phyloP scores from a whole-genome alignment of 92 coral and sea anemone species.

The Galaxea fascicularis region DNA sequence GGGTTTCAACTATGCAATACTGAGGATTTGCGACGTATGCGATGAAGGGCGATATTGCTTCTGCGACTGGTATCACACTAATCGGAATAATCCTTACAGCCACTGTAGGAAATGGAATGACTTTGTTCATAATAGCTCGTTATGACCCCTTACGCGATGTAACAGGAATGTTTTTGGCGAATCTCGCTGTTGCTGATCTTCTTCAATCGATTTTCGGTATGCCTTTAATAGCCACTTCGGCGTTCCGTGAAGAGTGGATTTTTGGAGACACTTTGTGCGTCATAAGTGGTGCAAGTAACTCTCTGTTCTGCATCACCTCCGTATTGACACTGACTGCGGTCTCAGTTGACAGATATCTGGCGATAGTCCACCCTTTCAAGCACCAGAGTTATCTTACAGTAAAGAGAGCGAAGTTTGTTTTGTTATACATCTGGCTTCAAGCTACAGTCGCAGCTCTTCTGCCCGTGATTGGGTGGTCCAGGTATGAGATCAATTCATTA shows the following conservation, averaged over 20 bases:
- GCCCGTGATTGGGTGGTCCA: conserved; percentile 72
- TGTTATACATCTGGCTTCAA: conserved; percentile 59
- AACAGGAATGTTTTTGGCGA: conserved; percentile 58
- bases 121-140: conserved; percentile 48
- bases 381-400: conserved; percentile 41
- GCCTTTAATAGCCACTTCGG: conserved; percentile 62
- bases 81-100: conserved; percentile 33
- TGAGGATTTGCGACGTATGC: not conserved
- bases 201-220: conserved; percentile 59
- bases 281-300: conserved; percentile 58
- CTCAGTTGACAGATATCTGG: conserved; percentile 64
- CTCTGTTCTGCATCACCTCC: conserved; percentile 67
- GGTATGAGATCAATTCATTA: too few species aligned
- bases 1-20: not conserved
- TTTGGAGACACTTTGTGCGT: conserved; percentile 54
- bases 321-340: conserved; percentile 64
- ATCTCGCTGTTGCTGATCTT: conserved; percentile 68
- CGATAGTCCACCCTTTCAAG: conserved; percentile 47
- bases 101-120: conserved; percentile 49
- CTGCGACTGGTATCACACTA: conserved; percentile 1
- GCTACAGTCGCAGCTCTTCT: conserved; percentile 56
- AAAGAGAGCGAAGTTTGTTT: conserved; percentile 22
- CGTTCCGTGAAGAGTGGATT: conserved; percentile 49
- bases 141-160: conserved; percentile 52
- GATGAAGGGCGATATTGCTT: conserved; percentile 27